Conservation (phyloP, 2,888 invertebrate genomes). For the Tenthredo notha region DNA sequence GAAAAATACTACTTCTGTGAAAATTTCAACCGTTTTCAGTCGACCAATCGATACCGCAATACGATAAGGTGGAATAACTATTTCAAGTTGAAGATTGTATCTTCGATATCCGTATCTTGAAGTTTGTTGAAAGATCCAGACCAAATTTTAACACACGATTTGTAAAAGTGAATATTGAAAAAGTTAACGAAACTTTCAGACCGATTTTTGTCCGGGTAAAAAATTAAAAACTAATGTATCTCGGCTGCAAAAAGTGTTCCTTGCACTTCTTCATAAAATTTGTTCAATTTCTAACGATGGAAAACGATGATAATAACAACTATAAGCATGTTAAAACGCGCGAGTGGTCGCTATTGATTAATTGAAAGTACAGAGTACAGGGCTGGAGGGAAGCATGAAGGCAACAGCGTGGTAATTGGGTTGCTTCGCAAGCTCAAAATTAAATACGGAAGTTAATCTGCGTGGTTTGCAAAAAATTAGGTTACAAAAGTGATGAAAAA, state of each 20-base stretch:
- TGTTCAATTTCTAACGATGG: not conserved
- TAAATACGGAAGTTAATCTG: constrained; percentile 19
- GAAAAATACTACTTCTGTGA: not conserved
- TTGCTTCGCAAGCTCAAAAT: constrained; percentile 31
- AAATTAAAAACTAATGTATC: not conserved
- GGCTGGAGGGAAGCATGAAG: not conserved
- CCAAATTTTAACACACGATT: not conserved
- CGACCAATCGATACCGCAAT: constrained; percentile 20
- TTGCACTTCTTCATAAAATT: not conserved
- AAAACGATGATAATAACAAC: not conserved
- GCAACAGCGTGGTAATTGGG: constrained; percentile 32
- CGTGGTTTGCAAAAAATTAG: constrained; percentile 5
- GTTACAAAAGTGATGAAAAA: constrained; percentile 1
- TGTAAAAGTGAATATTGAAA: not conserved
- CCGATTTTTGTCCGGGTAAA: not conserved
- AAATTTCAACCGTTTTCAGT: not conserved
- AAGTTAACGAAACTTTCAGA: not conserved
- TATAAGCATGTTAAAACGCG: not conserved
- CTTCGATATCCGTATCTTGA: not conserved
- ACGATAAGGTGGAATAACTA: not conserved
- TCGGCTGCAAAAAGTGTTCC: not conserved
- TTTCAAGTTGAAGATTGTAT: not conserved
- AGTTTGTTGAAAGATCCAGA: not conserved
- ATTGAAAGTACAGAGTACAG: constrained; percentile 1
- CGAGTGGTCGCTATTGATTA: constrained; percentile 37